Conservation (phyloP, 1,140 invertebrate species). For the Pemphigus obesinymphae region DNA sequence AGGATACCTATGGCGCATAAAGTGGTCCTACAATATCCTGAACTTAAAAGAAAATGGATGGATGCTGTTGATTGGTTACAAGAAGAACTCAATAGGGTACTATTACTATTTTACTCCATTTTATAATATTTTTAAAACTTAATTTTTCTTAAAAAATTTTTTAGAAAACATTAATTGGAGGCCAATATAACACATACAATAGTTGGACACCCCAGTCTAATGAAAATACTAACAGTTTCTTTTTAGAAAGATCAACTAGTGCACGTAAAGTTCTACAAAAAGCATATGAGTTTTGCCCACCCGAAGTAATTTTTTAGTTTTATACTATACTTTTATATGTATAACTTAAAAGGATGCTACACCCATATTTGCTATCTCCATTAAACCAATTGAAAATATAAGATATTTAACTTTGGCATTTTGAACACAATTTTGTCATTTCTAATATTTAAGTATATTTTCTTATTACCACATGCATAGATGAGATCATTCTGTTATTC, state of each 20-base stretch:
- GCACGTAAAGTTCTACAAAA: conserved; percentile 83
- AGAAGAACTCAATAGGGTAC: conserved; percentile 81
- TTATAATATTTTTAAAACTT: conserved; percentile 23
- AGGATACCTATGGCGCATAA: conserved; percentile 70
- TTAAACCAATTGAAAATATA: too few relatives aligned
- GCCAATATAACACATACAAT: conserved; percentile 73
- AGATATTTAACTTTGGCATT: too few relatives aligned
- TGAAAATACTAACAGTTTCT: conserved; percentile 91
- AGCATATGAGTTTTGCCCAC: conserved; percentile 75
- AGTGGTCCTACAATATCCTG: conserved; percentile 69
- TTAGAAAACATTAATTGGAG: conserved; percentile 62
- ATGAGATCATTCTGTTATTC: too few relatives aligned
- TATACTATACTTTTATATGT: too few relatives aligned
- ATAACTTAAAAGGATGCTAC: too few relatives aligned
- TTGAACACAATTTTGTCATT: too few relatives aligned
- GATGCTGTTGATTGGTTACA: conserved; percentile 89
- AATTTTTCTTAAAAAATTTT: conserved; percentile 46
- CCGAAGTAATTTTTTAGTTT: conserved; percentile 57
- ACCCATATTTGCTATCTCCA: too few relatives aligned
- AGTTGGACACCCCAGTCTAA: conserved; percentile 94
- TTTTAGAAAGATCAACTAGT: conserved; percentile 87
- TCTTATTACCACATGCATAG: too few relatives aligned
- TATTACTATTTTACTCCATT: conserved; percentile 39
- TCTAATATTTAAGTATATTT: too few relatives aligned
- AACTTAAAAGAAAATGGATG: conserved; percentile 80